Conservation (phyloP, 2,888 invertebrate species). For the Hirtodrosophila trivittata region DNA sequence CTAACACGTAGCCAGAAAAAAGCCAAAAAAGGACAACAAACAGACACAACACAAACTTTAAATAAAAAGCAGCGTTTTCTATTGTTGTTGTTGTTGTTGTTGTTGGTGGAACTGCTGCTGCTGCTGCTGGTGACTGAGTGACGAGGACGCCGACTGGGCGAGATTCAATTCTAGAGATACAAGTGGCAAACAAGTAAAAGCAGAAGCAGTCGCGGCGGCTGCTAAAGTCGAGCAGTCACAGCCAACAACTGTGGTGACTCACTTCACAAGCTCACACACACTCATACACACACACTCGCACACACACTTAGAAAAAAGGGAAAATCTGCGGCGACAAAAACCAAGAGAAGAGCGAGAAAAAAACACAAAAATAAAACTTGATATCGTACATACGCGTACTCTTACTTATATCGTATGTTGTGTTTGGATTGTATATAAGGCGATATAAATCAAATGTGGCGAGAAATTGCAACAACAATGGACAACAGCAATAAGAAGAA, state of each 20-base stretch:
- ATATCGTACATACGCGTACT: constrained; percentile 49
- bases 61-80: constrained; percentile 66
- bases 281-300: constrained; percentile 13
- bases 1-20: constrained; percentile 63
- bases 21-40: constrained; percentile 29
- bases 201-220: constrained; percentile 25
- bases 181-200: constrained; percentile 64
- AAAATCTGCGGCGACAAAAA: constrained; percentile 25
- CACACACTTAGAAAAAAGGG: constrained; percentile 12
- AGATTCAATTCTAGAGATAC: constrained; percentile 79
- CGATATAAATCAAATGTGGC: constrained; percentile 81
- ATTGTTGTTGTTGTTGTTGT: constrained; percentile 10
- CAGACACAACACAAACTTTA: constrained; percentile 45
- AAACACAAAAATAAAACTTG: constrained; percentile 35
- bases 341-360: constrained; percentile 25
- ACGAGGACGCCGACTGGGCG: constrained; percentile 69
- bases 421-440: constrained; percentile 67
- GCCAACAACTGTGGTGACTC: constrained; percentile 64
- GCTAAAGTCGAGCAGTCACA: constrained; percentile 62
- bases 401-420: constrained; percentile 49
- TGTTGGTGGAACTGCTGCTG: constrained; percentile 21
- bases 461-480: constrained; percentile 80
- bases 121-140: constrained; percentile 41
- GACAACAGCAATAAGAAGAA: constrained; percentile 29
- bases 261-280: constrained; percentile 47